Evolutionary conservation across 2,888 invertebrate species (phyloP).

Genomic region (Perizoma affinitatum): DNA sequence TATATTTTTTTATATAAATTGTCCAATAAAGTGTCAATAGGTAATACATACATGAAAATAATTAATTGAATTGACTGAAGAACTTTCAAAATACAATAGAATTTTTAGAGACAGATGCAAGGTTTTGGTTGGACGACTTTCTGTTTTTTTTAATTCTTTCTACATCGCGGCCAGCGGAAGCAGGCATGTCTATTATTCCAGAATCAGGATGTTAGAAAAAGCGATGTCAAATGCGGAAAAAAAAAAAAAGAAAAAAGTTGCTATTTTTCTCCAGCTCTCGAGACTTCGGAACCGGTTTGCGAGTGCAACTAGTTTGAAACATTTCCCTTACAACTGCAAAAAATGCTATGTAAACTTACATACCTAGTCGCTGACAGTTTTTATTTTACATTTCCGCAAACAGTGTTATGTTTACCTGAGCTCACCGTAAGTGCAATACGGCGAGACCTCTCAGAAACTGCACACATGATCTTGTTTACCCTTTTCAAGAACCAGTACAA

Average conservation of each 20-base stretch:
- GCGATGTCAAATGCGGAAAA: background rate
- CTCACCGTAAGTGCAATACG: constrained; percentile 22
- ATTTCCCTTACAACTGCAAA: constrained; percentile 45
- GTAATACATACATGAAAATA: too few species aligned
- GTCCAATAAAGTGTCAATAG: too few species aligned
- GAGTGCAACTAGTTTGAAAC: constrained; percentile 49
- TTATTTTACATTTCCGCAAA: constrained; percentile 47
- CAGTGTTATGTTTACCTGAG: constrained; percentile 20
- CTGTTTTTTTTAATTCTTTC: constrained; percentile 1
- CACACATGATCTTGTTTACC: constrained; percentile 37
- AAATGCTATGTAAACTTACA: too few species aligned
- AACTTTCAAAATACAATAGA: too few species aligned
- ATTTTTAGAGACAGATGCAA: too few species aligned
- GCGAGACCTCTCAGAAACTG: constrained; percentile 28
- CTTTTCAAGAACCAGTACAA: constrained; percentile 32
- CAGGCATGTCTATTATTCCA: constrained; percentile 1
- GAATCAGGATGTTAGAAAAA: constrained; percentile 4
- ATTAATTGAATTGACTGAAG: too few species aligned
- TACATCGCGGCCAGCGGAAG: too few species aligned
- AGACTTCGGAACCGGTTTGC: constrained; percentile 48
- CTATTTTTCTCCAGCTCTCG: constrained; percentile 47
- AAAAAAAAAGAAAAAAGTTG: constrained; percentile 1
- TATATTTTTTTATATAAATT: too few species aligned
- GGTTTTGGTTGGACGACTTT: too few species aligned
- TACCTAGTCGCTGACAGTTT: constrained; percentile 43